Evolutionary conservation across 2,113 vertebrate genomes (phyloP), one percentile per base, ranked within the genome.

Genomic region (Brachypodius melanocephalos): DNA sequence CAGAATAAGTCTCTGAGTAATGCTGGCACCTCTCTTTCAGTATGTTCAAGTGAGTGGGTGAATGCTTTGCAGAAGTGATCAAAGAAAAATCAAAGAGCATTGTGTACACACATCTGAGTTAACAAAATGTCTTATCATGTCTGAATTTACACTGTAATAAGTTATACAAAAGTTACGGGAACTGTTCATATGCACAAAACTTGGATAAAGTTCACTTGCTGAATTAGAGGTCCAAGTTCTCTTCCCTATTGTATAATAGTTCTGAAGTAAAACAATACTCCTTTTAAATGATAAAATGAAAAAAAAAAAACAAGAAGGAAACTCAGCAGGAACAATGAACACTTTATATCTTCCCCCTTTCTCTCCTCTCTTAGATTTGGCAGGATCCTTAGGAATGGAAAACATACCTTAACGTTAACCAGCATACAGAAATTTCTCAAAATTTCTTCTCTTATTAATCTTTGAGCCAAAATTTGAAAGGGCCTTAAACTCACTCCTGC

Each of bases 351-450:
- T 69, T 52, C 7, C 40, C 29, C 21, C 15, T 11, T 81, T 93
- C 69, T 90, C 51, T 24, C 15, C 93, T 63, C 49, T 21, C 36
- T 74, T 54, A 54, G 55, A 85, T 85, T 96, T 97, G 89, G 72
- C 89, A 96, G 66, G 71, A 79, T 88, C 18, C 14, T 88, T 61
- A 87, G 71, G 84, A 96, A 91, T 93, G 94, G 59, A 83, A 95
- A 96, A 84, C 59, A 77, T 91, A 91, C 66, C 72, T 93, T 54
- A 83, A 67, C 19, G 24, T 74, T 89, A 80, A 88, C 42, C 28
- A 83, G 63, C 48, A 59, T 71, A 32, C 24, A 61, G 31, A 42
- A 36, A 67, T 82, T 84, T 91, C 48, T 82, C 55, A 48, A 46
- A 49, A 69, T 69, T 88, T 96, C 38, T 93, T 19, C 26, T 36